Evolutionary conservation across 2,888 invertebrate genomes (phyloP), one percentile per base, ranked within the genome.

Genomic region (Cotesia congregata): DNA sequence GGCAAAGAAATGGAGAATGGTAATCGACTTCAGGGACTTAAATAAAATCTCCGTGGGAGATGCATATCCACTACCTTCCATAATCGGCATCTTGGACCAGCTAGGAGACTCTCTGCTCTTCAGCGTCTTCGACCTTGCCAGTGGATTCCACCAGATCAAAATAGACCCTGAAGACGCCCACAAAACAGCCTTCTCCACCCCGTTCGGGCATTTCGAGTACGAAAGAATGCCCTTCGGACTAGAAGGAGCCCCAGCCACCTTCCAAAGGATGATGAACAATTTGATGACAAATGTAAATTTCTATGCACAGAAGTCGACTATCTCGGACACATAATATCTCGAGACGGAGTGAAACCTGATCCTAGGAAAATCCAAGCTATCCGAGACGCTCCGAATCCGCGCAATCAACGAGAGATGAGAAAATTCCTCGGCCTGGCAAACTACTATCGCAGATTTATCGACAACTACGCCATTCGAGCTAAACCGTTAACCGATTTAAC

Each of bases 191-290:
- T 62, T 62, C 62, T 62, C 62, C 6, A 17, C 15, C 6, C 15
- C 62, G 0, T 6, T 6, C 3, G 62, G 62, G 5, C 62, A 62
- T 6, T 62, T n/a, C 15, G 62, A 62, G 4, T 62, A 9, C 12
- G 17, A 0, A 1, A 7, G 62, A 5, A 62, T 62, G 62, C 62
- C 62, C 12, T 62, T 62, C 12, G 62, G 62, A n/a, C 62, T 62
- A 6, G 15, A 17, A n/a, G 17, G 17, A 6, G 62, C 62, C 0
- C 17, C 62, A 2, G 62, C 62, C 15, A 17, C n/a, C n/a, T 62
- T 17, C 62, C 62, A 62, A 15, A n/a, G n/a, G 1, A 62, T 62
- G 62, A 62, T 62, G 62, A 17, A 62, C 15, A n/a, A n/a, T n/a
- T n/a, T n/a, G n/a, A n/a, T n/a, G n/a, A n/a, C 15, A 62, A 62